Base-by-base conservation (phyloP, 2,113 vertebrate genomes). In the Thymallus thymallus region DNA sequence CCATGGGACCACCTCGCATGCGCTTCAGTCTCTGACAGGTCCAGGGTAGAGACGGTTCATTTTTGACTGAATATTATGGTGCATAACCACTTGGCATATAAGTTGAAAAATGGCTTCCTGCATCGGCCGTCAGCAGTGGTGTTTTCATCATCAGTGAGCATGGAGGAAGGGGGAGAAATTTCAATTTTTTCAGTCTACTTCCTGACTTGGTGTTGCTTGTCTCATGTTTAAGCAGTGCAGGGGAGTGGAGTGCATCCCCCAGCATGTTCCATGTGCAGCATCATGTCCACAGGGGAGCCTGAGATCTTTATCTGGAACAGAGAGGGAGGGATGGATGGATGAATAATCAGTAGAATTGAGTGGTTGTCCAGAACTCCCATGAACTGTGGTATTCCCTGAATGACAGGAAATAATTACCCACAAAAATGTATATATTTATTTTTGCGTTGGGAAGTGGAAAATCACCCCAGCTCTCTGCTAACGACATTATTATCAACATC, bases 71-170 rank as follows among this genome's bases (percentile, higher is more conserved):
- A 95, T 95, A 94, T 96, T 96, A 95, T 95, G 94, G 95, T 94
- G 94, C 95, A 95, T 95, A 95, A 96, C 95, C 94, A 93, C 94
- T 95, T 97, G 96, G 96, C 97, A 98, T 97, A 97, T 97, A 95
- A 95, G 94, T 95, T 96, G 96, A 98, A 94, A 97, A 97, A 98
- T 96, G 94, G 93, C 91, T 96, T 96, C 96, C 95, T 96, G 96
- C 95, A 95, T 97, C 94, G 95, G 94, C 95, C 94, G 95, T 94
- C 95, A 95, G 94, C 92, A 91, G 90, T 87, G 92, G 93, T 91
- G 94, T 94, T 96, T 95, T 94, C 94, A 94, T 95, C 95, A 95
- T 94, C n/a, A 18, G 18, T 26, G 70, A 24, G 66, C 5, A n/a
- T 22, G 66, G 35, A 7, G 18, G 23, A 16, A 62, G 75, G 74